Percentiles rank a stretch among this genome's conserved stretches.
Conservation (phyloP, 1,140 invertebrate genomes). For the Lepidurus apus region DNA sequence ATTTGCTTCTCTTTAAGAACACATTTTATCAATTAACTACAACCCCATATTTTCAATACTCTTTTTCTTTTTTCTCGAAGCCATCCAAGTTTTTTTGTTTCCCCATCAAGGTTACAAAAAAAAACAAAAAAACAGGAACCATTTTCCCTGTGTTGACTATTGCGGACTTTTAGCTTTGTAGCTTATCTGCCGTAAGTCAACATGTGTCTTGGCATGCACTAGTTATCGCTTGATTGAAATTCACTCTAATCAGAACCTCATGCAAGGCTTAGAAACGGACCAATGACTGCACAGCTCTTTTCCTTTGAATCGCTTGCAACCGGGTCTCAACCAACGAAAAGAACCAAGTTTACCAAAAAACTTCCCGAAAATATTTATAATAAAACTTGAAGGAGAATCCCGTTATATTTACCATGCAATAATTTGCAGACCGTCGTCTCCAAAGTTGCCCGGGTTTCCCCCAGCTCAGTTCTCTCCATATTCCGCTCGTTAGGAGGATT, state of each 20-base stretch:
- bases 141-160: background rate
- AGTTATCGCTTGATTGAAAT: slow-evolving; percentile 22
- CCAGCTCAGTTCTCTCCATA: background rate
- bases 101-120: background rate
- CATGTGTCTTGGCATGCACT: slow-evolving; percentile 18
- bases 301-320: background rate
- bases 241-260: slow-evolving; percentile 19
- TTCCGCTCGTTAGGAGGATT: too few relatives aligned
- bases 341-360: background rate
- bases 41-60: background rate
- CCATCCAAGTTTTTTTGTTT: background rate
- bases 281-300: background rate
- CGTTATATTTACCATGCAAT: background rate
- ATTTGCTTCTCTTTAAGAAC: slow-evolving; percentile 11
- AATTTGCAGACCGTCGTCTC: slow-evolving; percentile 6
- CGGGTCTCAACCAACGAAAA: background rate
- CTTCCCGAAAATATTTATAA: background rate
- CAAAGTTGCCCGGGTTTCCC: background rate
- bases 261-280: background rate
- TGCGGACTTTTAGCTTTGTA: background rate
- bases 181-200: slow-evolving; percentile 18
- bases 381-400: background rate
- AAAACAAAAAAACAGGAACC: background rate
- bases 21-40: slow-evolving; percentile 5
- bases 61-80: background rate